Evolutionary conservation across 2,797 vertebrate species (phyloP).

Genomic region (Echiichthys vipera): DNA sequence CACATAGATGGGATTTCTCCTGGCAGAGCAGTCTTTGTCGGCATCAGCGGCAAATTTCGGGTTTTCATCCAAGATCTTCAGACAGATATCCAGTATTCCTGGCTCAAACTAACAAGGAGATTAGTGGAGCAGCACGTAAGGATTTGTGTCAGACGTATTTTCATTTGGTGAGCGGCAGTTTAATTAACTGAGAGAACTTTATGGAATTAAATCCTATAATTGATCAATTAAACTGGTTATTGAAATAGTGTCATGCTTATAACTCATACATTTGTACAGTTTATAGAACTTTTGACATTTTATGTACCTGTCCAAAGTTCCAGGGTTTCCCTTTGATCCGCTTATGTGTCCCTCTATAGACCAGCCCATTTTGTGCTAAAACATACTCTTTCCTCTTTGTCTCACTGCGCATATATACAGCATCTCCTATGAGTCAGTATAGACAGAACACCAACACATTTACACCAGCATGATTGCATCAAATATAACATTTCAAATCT

Average conservation of each 20-base stretch:
- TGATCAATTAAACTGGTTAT: background rate
- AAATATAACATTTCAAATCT: background rate
- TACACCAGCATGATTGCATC: background rate
- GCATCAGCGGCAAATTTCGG: conserved; percentile 86
- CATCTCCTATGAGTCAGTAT: conserved; percentile 81
- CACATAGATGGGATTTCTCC: conserved; percentile 87
- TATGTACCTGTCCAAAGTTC: conserved; percentile 92
- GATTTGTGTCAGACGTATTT: background rate
- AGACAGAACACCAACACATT: background rate
- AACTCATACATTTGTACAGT: background rate
- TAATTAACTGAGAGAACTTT: background rate
- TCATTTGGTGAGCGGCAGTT: background rate
- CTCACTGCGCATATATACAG: conserved; percentile 86
- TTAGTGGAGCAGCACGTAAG: background rate
- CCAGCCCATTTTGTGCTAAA: conserved; percentile 87
- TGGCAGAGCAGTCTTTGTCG: conserved; percentile 83
- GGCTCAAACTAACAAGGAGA: conserved; percentile 86
- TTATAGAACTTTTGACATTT: background rate
- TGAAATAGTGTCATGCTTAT: background rate
- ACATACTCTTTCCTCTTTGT: conserved; percentile 86
- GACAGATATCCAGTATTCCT: conserved; percentile 86
- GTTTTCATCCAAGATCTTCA: conserved; percentile 88
- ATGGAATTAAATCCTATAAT: background rate
- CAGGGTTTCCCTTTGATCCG: conserved; percentile 84
- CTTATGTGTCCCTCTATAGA: conserved; percentile 86